phyloP scores from a whole-genome alignment of 2,113 vertebrate genomes.

The Tragelaphus imberbis region DNA sequence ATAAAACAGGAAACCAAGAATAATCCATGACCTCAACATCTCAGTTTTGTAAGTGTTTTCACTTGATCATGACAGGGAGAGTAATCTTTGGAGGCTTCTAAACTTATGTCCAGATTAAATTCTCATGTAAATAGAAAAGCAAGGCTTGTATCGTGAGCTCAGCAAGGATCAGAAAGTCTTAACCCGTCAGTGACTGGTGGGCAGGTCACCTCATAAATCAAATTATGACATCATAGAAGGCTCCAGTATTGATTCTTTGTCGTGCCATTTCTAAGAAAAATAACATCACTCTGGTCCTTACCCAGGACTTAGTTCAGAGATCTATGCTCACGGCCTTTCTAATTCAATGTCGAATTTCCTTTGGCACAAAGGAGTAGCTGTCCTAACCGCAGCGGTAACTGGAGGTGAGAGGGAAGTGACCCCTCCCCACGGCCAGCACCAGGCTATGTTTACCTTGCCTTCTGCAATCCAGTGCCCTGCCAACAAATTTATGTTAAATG shows the following conservation, averaged over 20 bases:
- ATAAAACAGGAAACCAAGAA: constrained; percentile 54
- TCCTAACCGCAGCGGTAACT: background rate
- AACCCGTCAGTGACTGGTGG: background rate
- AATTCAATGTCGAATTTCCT: background rate
- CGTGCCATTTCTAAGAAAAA: constrained; percentile 33
- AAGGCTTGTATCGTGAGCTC: constrained; percentile 21
- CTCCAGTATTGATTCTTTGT: background rate
- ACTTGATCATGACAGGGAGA: constrained; percentile 57
- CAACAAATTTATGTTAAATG: constrained; percentile 34
- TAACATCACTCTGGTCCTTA: background rate
- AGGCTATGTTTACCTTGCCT: background rate
- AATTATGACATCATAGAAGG: background rate
- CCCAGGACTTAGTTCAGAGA: background rate
- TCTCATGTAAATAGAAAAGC: background rate
- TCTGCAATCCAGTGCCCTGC: background rate
- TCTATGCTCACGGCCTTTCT: background rate
- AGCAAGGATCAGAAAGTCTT: background rate
- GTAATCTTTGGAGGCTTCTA: constrained; percentile 46
- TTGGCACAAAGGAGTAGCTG: background rate
- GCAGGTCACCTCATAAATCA: constrained; percentile 10
- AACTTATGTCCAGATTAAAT: constrained; percentile 31
- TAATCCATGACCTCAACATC: constrained; percentile 33
- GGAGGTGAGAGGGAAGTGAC: background rate
- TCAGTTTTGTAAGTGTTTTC: constrained; percentile 57
- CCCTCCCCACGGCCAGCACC: background rate